Base-by-base conservation (phyloP, 2,113 vertebrate species). In the Campylomormyrus numenius region DNA sequence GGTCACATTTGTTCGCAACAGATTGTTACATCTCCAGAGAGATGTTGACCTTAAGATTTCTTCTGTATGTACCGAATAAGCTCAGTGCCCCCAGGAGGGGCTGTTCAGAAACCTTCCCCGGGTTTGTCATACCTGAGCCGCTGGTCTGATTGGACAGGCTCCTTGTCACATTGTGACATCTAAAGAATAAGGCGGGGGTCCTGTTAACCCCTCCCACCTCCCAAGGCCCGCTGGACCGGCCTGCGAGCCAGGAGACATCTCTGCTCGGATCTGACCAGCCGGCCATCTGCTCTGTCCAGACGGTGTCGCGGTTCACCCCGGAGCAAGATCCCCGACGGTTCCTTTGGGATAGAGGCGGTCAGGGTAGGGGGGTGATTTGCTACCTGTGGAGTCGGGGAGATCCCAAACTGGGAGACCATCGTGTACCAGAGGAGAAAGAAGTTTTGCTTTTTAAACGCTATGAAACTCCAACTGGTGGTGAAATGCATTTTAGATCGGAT, bases 1-100 rank as follows among this genome's bases (percentile, higher is more conserved):
- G 85, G 85, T 87, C 85, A 87, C 85, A 87, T 87, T 87, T 87
- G 48, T 87, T 53, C 85, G 1, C 27, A 87, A 39, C 27, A 53
- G 49, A 87, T 35, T 87, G 85, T 56, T 53, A 87, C 9, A 53
- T 87, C 49, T 39, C 49, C 48, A 53, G 49, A 87, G 49, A 87
- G 49, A 87, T 46, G 46, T 48, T 50, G 85, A 87, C 48, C n/a
- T 53, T 87, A 87, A 87, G 4, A 87, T 87, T 31, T 27, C 31
- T 53, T 53, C 27, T 35, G 27, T 53, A 53, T 31, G 85, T 53
- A 3, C 10, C 5, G 50, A 87, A 27, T 39, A 56, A 35, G 15
- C 50, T 31, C 48, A 19, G 6, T 15, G 9, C 5, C 31, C 50
- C 48, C 39, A n/a, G 21, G 39, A 35, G 24, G 13, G 24, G 8